These are phyloP conservation scores for Battus philenor DNA, from an alignment of 1,140 invertebrate genomes.

Conservation along the genomic window DNA sequence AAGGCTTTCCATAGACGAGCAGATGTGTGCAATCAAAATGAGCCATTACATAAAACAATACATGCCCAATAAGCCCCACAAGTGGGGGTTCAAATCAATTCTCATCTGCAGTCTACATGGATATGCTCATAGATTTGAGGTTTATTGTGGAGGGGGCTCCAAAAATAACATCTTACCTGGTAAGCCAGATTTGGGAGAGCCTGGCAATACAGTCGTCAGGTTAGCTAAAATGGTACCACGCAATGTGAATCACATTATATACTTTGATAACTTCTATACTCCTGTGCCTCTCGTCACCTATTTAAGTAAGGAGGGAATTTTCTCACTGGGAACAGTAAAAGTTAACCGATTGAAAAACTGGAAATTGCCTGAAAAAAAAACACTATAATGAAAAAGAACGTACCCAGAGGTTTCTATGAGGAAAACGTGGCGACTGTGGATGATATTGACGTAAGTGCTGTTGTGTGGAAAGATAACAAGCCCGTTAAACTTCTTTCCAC, in stretches of 20 bases:
- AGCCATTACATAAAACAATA: slow-evolving; percentile 54
- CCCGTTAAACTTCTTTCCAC: slow-evolving; percentile 35
- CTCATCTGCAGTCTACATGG: slow-evolving; percentile 41
- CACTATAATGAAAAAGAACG: slow-evolving; percentile 44
- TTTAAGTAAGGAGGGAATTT: slow-evolving; percentile 39
- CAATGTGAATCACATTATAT: slow-evolving; percentile 26
- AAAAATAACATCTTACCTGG: slow-evolving; percentile 27
- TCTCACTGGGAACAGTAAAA: slow-evolving; percentile 46
- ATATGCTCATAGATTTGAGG: slow-evolving; percentile 55
- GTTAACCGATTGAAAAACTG: slow-evolving; percentile 42
- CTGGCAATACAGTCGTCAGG: slow-evolving; percentile 42
- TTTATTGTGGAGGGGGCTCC: slow-evolving; percentile 39
- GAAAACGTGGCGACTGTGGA: slow-evolving; percentile 34
- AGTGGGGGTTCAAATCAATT: slow-evolving; percentile 65
- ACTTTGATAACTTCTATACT: slow-evolving; percentile 45
- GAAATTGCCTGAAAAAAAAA: slow-evolving; percentile 38
- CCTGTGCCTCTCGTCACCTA: slow-evolving; percentile 36
- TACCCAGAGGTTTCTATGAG: slow-evolving; percentile 36
- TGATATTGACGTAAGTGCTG: slow-evolving; percentile 34
- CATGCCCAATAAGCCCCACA: slow-evolving; percentile 49
- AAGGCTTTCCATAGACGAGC: slow-evolving; percentile 29
- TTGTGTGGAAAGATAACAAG: slow-evolving; percentile 38
- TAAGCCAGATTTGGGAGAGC: slow-evolving; percentile 43
- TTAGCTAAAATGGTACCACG: slow-evolving; percentile 35
- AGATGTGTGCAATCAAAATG: slow-evolving; percentile 51